These are phyloP conservation scores for Crossocerus cetratus DNA, from an alignment of 2,888 invertebrate species.

Conservation along the genomic window DNA sequence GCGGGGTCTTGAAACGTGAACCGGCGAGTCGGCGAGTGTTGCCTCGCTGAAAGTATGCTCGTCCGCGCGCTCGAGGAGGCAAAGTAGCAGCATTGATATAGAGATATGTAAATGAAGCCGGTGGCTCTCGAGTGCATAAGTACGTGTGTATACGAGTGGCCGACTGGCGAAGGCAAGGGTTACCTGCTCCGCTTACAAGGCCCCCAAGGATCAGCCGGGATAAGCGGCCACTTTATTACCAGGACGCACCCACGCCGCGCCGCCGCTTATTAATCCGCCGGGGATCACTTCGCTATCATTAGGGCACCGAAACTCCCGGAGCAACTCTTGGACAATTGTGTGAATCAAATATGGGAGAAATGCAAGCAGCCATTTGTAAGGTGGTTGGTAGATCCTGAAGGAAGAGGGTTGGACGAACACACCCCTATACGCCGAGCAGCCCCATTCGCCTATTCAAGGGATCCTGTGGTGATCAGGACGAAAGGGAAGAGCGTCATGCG, in stretches of 20 bases:
- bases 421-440: conserved; percentile 36
- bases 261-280: conserved; percentile 64
- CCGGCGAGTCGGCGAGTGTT: conserved; percentile 48
- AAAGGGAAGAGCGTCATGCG: conserved; percentile 27
- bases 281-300: conserved; percentile 56
- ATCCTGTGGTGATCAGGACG: too few relatives aligned
- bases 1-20: conserved; percentile 53
- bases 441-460: conserved; percentile 51
- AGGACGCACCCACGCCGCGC: conserved; percentile 59
- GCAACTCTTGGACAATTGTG: too few relatives aligned
- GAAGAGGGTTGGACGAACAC: conserved; percentile 40
- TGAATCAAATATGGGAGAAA: too few relatives aligned
- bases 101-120: conserved; percentile 65
- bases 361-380: neutral
- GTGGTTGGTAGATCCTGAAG: conserved; percentile 3
- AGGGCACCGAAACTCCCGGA: conserved; percentile 20
- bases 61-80: conserved; percentile 41
- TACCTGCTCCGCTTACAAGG: conserved; percentile 49
- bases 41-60: conserved; percentile 52
- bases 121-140: conserved; percentile 47
- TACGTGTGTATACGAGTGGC: conserved; percentile 32
- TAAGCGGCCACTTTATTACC: conserved; percentile 59
- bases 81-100: conserved; percentile 64
- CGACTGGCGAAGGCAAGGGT: conserved; percentile 27
- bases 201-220: conserved; percentile 54